Conservation (phyloP, 1,140 invertebrate genomes). For the Panulirus ornatus region DNA sequence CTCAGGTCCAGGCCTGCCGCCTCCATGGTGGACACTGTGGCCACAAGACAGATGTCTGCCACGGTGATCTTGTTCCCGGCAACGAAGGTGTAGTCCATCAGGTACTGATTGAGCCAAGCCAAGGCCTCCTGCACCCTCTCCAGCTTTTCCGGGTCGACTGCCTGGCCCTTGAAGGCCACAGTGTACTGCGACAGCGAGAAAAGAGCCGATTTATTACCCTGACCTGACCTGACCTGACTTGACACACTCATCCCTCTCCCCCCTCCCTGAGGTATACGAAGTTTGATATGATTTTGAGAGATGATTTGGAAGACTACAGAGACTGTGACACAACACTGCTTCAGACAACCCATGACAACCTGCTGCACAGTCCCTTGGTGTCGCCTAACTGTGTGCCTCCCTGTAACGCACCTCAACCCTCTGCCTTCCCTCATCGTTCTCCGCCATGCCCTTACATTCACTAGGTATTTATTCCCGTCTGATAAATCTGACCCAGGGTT, state of each 20-base stretch:
- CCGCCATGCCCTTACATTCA: no score
- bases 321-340: not conserved
- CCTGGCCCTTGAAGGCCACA: conserved; percentile 59
- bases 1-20: conserved; percentile 74
- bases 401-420: not conserved
- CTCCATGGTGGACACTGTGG: conserved; percentile 76
- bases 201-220: no score
- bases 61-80: conserved; percentile 77
- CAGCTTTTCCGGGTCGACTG: conserved; percentile 42
- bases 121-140: conserved; percentile 74
- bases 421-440: not conserved
- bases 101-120: conserved; percentile 75
- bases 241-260: no score
- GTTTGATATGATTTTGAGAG: not conserved
- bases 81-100: conserved; percentile 74
- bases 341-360: not conserved
- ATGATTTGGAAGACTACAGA: not conserved
- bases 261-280: not conserved
- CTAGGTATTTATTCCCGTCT: no score
- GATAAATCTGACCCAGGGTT: no score
- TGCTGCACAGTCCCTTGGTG: not conserved
- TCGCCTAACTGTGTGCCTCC: not conserved
- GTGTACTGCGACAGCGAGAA: conserved; percentile 81
- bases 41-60: conserved; percentile 76
- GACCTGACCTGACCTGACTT: no score